Base-by-base conservation (phyloP, 1,140 invertebrate genomes). In the Ceratosolen solmsi region DNA sequence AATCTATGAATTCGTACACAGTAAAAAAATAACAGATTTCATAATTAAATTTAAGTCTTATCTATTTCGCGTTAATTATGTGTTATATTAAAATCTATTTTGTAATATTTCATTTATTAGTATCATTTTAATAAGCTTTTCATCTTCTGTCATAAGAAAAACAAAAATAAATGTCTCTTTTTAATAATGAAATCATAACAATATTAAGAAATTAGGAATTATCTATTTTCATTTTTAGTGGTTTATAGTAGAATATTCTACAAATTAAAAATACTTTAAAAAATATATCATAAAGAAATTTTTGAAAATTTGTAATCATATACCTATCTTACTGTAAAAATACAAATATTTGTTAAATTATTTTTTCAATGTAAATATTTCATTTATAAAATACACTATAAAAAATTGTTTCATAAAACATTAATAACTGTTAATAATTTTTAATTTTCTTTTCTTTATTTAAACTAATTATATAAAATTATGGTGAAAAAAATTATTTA, bases 1-100 rank as follows among this genome's bases (percentile, higher is more conserved):
- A 77, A 20, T 33, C 22, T 15, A 72, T 72, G 65, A 51, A 78
- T 73, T 82, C 46, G 41, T 63, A 3, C 51, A 60, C 22, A 76
- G 38, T 60, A 77, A 68, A n/a, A n/a, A n/a, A n/a, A n/a, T n/a
- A n/a, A n/a, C n/a, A n/a, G n/a, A n/a, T n/a, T n/a, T n/a, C n/a
- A n/a, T n/a, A n/a, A n/a, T n/a, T n/a, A n/a, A n/a, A n/a, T n/a
- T n/a, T n/a, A n/a, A n/a, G n/a, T n/a, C n/a, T n/a, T n/a, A n/a
- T n/a, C n/a, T n/a, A n/a, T n/a, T n/a, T n/a, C n/a, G n/a, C n/a
- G n/a, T n/a, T n/a, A n/a, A n/a, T n/a, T n/a, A n/a, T n/a, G n/a
- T n/a, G n/a, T n/a, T n/a, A n/a, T n/a, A n/a, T n/a, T n/a, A 15
- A 65, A 65, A 8, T 65, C 33, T 20, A 15, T 1, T 36, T 36